These are phyloP conservation scores for Gouania willdenowi DNA, from an alignment of 2,797 vertebrate genomes.

Conservation along the genomic window DNA sequence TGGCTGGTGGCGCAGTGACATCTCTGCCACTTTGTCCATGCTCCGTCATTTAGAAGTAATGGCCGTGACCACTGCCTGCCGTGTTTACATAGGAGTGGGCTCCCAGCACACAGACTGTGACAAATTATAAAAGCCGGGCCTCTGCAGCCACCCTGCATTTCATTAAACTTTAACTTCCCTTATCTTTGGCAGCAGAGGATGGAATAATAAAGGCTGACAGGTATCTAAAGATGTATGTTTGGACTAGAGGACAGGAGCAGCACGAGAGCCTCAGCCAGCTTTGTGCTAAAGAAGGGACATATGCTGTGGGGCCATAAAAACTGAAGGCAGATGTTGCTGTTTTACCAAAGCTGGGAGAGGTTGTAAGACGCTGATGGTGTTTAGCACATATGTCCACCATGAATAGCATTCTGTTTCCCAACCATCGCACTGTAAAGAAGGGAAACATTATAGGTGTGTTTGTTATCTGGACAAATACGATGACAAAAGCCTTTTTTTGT, in stretches of 20 bases:
- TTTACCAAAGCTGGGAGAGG: constrained; percentile 70
- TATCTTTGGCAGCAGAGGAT: constrained; percentile 71
- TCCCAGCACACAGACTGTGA: constrained; percentile 75
- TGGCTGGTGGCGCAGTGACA: constrained; percentile 54
- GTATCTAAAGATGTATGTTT: constrained; percentile 77
- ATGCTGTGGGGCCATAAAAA: constrained; percentile 78
- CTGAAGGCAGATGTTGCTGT: constrained; percentile 78
- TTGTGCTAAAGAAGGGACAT: constrained; percentile 70
- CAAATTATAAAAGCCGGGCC: constrained; percentile 80
- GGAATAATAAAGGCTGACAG: constrained; percentile 78
- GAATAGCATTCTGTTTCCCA: constrained; percentile 61
- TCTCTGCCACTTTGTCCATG: constrained; percentile 64
- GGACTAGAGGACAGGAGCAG: constrained; percentile 77
- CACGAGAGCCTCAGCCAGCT: constrained; percentile 69
- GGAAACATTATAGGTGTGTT: constrained; percentile 23
- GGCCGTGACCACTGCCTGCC: constrained; percentile 67
- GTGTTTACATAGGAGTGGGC: constrained; percentile 78
- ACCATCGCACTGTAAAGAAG: constrained; percentile 26
- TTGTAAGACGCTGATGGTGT: constrained; percentile 58
- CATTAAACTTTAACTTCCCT: constrained; percentile 84
- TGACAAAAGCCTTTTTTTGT: neutral
- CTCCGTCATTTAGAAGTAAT: constrained; percentile 79
- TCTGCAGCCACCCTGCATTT: constrained; percentile 77
- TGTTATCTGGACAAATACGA: constrained; percentile 9
- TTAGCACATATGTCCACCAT: constrained; percentile 66